Conservation (phyloP, 1,140 invertebrate genomes). For the Pararge aegeria region DNA sequence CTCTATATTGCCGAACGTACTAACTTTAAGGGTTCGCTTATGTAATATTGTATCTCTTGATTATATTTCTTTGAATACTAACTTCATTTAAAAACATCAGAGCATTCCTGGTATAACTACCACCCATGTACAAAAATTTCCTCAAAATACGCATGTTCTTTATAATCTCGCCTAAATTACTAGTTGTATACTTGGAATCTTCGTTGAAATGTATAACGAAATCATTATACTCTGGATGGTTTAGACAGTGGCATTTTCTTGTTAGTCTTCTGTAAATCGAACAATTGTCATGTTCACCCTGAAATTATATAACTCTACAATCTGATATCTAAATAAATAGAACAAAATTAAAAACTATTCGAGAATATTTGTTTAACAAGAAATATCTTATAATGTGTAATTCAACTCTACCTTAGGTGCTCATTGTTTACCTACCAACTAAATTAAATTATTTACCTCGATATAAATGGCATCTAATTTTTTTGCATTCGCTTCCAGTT, state of each 20-base stretch:
- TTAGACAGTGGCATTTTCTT: constrained; percentile 64
- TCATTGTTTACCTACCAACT: neutral
- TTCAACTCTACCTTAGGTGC: no score
- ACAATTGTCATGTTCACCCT: constrained; percentile 59
- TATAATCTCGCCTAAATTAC: constrained; percentile 57
- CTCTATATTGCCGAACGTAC: no score
- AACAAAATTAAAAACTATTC: no score
- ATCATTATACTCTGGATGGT: constrained; percentile 57
- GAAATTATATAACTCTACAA: constrained; percentile 13
- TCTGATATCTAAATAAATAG: no score
- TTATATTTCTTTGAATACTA: no score
- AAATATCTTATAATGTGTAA: no score
- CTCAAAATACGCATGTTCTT: constrained; percentile 66
- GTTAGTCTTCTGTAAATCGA: constrained; percentile 61
- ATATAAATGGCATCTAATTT: constrained; percentile 45
- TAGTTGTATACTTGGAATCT: constrained; percentile 52
- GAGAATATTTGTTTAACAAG: no score
- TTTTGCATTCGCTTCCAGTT: constrained; percentile 42
- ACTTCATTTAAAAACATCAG: constrained; percentile 67
- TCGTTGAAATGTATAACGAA: constrained; percentile 70
- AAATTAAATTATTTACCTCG: constrained; percentile 26
- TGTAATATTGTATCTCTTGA: no score
- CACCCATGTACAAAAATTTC: constrained; percentile 64
- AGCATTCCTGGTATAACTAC: constrained; percentile 55
- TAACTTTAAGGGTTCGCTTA: no score